Conservation (phyloP, 2,113 vertebrate species). For the Dromas ardeola region DNA sequence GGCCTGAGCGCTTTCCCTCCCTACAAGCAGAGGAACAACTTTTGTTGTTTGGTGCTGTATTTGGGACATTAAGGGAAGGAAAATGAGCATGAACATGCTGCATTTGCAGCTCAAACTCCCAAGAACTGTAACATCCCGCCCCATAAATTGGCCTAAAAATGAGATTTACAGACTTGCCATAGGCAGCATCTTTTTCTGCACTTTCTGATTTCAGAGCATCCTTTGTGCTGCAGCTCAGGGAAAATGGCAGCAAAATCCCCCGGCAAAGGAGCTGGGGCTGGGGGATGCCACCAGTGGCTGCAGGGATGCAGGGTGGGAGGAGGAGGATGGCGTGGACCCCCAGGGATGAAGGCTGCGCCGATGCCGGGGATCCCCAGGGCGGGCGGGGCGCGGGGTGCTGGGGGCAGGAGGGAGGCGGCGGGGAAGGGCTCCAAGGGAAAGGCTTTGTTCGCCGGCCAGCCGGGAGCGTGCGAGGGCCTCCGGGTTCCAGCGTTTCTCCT, state of each 20-base stretch:
- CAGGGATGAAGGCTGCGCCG: not conserved
- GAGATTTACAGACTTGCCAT: not conserved
- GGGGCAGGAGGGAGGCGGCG: not conserved
- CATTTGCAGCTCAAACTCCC: not conserved
- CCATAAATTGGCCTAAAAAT: not conserved
- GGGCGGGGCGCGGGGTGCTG: not conserved
- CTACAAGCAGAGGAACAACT: not conserved
- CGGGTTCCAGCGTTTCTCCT: conserved; percentile 32
- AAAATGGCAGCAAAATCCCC: accelerated
- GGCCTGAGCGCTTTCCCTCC: not conserved
- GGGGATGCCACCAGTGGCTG: not conserved
- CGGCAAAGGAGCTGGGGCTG: not conserved
- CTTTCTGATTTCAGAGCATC: not conserved
- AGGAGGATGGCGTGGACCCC: not conserved
- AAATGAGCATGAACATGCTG: not conserved
- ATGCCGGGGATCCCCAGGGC: not conserved
- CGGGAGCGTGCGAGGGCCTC: conserved; percentile 10
- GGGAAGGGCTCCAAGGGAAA: conserved; percentile 28
- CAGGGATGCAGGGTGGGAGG: not conserved
- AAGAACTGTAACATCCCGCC: no score
- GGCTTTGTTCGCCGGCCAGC: conserved; percentile 40
- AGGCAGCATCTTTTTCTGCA: not conserved
- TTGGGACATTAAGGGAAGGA: not conserved
- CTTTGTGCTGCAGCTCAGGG: not conserved
- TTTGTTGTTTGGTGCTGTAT: not conserved